Conservation (phyloP, 2,888 invertebrate genomes). For the Troides oblongomaculatus region DNA sequence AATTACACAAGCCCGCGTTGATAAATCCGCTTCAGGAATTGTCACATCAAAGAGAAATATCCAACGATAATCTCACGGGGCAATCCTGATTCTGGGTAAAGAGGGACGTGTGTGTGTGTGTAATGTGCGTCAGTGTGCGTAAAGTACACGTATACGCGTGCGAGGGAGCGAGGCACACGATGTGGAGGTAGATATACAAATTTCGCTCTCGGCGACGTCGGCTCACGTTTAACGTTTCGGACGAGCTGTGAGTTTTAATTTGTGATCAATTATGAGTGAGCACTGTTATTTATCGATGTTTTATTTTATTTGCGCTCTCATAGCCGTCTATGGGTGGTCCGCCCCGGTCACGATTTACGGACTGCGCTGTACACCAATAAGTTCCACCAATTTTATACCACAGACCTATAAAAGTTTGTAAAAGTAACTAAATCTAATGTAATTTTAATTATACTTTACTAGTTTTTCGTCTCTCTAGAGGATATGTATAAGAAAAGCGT, state of each 20-base stretch:
- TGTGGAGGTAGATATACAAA: slow-evolving; percentile 51
- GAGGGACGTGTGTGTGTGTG: slow-evolving; percentile 33
- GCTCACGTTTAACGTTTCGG: slow-evolving; percentile 72
- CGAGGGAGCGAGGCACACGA: slow-evolving; percentile 31
- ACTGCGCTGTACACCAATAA: slow-evolving; percentile 65
- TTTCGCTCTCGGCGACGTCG: slow-evolving; percentile 73
- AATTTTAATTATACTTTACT: too few species aligned
- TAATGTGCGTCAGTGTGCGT: slow-evolving; percentile 37
- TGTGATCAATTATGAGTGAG: slow-evolving; percentile 80
- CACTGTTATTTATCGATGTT: slow-evolving; percentile 78
- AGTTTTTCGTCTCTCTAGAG: too few species aligned
- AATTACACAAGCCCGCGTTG: slow-evolving; percentile 10
- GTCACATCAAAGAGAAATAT: slow-evolving; percentile 29
- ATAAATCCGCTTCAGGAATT: slow-evolving; percentile 22
- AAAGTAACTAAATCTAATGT: slow-evolving; percentile 16
- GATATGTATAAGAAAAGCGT: too few species aligned
- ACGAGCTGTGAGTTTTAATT: slow-evolving; percentile 78
- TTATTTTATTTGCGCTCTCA: slow-evolving; percentile 78
- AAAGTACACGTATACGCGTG: slow-evolving; percentile 30
- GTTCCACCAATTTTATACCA: slow-evolving; percentile 68
- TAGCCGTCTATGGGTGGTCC: slow-evolving; percentile 74
- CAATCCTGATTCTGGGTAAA: slow-evolving; percentile 37
- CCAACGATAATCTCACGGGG: slow-evolving; percentile 34
- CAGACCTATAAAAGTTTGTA: slow-evolving; percentile 44
- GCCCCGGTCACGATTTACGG: slow-evolving; percentile 75